Conservation (phyloP, 2,113 vertebrate species). For the Acanthochromis polyacanthus region DNA sequence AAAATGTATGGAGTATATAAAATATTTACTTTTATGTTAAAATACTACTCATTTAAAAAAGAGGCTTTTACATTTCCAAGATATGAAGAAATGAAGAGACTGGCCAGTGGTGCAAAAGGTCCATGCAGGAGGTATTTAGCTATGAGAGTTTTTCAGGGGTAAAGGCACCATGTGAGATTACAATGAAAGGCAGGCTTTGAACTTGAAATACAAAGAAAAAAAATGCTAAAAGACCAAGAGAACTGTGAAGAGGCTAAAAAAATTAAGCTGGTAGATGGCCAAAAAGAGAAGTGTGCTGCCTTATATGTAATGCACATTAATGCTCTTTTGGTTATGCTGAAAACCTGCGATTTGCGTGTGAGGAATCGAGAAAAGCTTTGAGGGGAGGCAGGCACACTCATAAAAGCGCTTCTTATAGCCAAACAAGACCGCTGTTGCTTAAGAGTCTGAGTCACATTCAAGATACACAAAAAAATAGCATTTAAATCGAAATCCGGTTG, state of each 20-base stretch:
- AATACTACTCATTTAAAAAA: too few relatives aligned
- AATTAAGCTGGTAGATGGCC: neutral
- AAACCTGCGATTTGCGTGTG: neutral
- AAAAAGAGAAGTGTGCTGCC: neutral
- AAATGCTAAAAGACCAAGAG: neutral
- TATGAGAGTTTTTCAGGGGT: too few relatives aligned
- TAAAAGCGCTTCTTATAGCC: constrained; percentile 24
- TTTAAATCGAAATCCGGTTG: constrained; percentile 16
- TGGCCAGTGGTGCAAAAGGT: neutral
- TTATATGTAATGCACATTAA: constrained; percentile 14
- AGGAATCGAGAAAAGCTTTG: constrained; percentile 30
- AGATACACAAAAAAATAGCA: too few relatives aligned
- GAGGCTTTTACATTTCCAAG: neutral
- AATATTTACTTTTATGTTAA: too few relatives aligned
- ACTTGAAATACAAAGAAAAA: neutral
- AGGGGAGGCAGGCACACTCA: constrained; percentile 28
- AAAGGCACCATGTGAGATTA: constrained; percentile 1
- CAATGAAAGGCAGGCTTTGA: neutral
- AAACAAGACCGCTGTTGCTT: constrained; percentile 9
- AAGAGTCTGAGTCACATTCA: neutral
- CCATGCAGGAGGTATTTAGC: too few relatives aligned
- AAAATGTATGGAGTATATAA: too few relatives aligned
- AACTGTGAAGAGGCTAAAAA: neutral
- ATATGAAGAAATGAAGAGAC: neutral
- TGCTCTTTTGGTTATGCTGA: constrained; percentile 9